Base-by-base conservation (phyloP, 2,888 invertebrate genomes). In the Aphidoletes aphidimyza region DNA sequence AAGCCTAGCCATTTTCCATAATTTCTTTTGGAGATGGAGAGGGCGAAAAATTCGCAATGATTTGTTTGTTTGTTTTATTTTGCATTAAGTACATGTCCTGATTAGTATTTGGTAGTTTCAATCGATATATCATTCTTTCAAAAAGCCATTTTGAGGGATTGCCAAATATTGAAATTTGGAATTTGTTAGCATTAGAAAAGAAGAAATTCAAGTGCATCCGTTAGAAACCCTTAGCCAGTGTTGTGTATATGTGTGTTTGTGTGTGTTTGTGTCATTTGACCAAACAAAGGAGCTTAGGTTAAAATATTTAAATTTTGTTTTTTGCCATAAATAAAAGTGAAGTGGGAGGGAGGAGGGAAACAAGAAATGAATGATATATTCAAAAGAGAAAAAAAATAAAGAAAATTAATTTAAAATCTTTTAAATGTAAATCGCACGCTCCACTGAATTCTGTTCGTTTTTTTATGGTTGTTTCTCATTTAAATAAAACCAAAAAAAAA, bases 101-200 rank as follows among this genome's bases (percentile, higher is more conserved):
- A 69, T 30, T 69, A 69, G 69, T 30, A 30, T 69, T 69, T 69
- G 69, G 69, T 69, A 69, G 69, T 69, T 69, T 69, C 34, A 30
- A 17, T 69, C 34, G 54, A 54, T 54, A 54, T 54, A 54, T 22
- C 6, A 30, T 69, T 69, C 69, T 30, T 69, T 69, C 14, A 69
- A 69, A 34, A 47, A 47, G 30, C 30, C 2, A 69, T 14, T 5
- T 30, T 14, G 17, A 30, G 1, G 9, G 69, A 30, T 69, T 30
- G 30, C 69, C 69, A 30, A 69, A n/a, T n/a, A n/a, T n/a, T n/a
- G n/a, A n/a, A n/a, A n/a, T n/a, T n/a, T n/a, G n/a, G n/a, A n/a
- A n/a, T n/a, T n/a, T n/a, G n/a, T n/a, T n/a, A n/a, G n/a, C n/a
- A n/a, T n/a, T n/a, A n/a, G n/a, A n/a, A n/a, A n/a, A n/a, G n/a